Evolutionary conservation across 2,797 vertebrate species (phyloP).

Genomic region (Muraenolepis orangiensis): DNA sequence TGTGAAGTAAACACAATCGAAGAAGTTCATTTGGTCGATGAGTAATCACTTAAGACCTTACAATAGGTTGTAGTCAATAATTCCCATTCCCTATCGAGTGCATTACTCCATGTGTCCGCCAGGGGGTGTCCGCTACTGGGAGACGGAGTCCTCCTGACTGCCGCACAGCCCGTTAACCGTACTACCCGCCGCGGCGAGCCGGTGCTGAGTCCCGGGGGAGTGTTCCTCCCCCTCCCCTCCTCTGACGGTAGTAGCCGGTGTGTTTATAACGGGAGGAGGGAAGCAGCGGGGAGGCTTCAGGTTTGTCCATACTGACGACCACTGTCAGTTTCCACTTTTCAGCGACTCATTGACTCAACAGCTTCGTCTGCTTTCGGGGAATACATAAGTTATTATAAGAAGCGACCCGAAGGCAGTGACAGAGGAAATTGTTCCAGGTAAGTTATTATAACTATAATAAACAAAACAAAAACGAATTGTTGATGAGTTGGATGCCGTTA

Average conservation of each 20-base stretch:
- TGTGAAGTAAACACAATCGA: neutral
- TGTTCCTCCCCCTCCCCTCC: neutral
- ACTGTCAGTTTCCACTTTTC: neutral
- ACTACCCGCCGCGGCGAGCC: neutral
- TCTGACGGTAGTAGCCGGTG: neutral
- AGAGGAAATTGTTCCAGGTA: neutral
- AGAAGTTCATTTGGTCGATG: neutral
- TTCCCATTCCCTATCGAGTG: neutral
- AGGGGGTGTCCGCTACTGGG: neutral
- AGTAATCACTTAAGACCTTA: neutral
- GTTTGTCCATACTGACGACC: neutral
- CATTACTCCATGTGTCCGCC: neutral
- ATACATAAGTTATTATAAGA: neutral
- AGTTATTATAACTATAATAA: neutral
- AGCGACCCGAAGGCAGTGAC: neutral
- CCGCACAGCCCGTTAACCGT: neutral
- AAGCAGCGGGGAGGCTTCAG: neutral
- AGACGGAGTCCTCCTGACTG: neutral
- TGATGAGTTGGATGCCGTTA: neutral
- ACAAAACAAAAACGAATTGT: too few species aligned
- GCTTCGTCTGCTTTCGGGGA: neutral
- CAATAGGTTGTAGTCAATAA: neutral
- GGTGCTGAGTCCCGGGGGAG: neutral
- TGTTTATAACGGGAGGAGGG: neutral
- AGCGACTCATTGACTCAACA: neutral